These are phyloP conservation scores for Dissostichus mawsoni DNA, from an alignment of 2,113 vertebrate genomes.

Conservation along the genomic window DNA sequence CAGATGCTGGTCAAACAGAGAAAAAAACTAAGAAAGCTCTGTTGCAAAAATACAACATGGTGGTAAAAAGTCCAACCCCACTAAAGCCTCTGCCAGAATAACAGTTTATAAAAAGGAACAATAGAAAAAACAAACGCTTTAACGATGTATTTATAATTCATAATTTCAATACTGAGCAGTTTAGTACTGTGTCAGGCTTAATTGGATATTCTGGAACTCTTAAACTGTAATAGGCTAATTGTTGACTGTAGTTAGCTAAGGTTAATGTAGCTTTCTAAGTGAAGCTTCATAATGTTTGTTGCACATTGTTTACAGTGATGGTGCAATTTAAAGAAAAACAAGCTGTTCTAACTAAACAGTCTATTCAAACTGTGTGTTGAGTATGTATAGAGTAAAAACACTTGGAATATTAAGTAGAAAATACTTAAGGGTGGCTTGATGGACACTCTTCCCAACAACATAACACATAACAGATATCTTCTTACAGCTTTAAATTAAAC, in stretches of 20 bases:
- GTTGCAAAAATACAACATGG: background rate
- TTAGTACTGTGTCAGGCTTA: conserved; percentile 4
- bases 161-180: background rate
- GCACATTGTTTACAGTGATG: conserved; percentile 14
- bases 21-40: background rate
- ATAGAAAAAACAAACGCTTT: background rate
- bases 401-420: background rate
- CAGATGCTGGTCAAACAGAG: background rate
- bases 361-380: no score
- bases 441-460: background rate
- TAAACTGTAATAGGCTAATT: conserved; percentile 27
- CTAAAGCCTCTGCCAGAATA: background rate
- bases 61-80: background rate
- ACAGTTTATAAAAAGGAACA: background rate
- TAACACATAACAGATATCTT: background rate
- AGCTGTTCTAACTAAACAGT: background rate
- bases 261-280: conserved; percentile 47
- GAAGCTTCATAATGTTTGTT: conserved; percentile 15
- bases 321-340: background rate
- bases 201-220: conserved; percentile 5
- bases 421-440: background rate
- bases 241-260: conserved; percentile 30
- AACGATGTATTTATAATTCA: background rate
- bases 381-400: background rate
- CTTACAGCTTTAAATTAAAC: background rate